phyloP scores from a whole-genome alignment of 2,113 vertebrate species.

The Poeciliopsis occidentalis region DNA sequence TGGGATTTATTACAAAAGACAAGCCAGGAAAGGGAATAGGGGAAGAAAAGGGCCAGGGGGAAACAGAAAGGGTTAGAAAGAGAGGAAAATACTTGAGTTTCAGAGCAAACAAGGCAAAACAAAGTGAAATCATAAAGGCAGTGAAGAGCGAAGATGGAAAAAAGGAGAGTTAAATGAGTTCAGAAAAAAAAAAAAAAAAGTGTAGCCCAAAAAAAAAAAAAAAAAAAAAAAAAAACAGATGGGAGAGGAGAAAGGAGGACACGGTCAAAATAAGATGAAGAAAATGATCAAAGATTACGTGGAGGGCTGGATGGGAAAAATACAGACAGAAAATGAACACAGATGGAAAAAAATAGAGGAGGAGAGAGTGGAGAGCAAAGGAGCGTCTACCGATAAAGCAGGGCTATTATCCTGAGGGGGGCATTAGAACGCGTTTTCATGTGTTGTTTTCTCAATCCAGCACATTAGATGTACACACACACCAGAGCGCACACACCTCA shows the following conservation, averaged over 20 bases:
- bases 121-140: conserved; percentile 32
- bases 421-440: conserved; percentile 62
- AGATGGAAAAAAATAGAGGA: conserved; percentile 2
- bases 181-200: conserved; percentile 22
- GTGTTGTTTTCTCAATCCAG: conserved; percentile 58
- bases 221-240: conserved; percentile 19
- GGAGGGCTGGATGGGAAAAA: conserved; percentile 33
- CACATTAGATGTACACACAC: conserved; percentile 41
- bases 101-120: conserved; percentile 39
- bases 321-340: conserved; percentile 41
- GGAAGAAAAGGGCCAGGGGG: conserved; percentile 16
- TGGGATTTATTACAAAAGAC: conserved; percentile 36
- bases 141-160: conserved; percentile 40
- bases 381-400: conserved; percentile 62
- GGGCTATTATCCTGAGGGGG: conserved; percentile 61
- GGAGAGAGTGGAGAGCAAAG: conserved; percentile 36
- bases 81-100: conserved; percentile 23
- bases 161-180: conserved; percentile 17
- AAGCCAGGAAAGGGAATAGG: conserved; percentile 9
- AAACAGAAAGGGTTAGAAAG: conserved; percentile 7
- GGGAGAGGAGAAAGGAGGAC: conserved; percentile 39
- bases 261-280: conserved; percentile 17
- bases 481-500: conserved; percentile 41
- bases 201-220: conserved; percentile 11
- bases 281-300: conserved; percentile 40